Base-by-base conservation (phyloP, 2,797 vertebrate genomes). In the Pseudotriccus pelzelni region DNA sequence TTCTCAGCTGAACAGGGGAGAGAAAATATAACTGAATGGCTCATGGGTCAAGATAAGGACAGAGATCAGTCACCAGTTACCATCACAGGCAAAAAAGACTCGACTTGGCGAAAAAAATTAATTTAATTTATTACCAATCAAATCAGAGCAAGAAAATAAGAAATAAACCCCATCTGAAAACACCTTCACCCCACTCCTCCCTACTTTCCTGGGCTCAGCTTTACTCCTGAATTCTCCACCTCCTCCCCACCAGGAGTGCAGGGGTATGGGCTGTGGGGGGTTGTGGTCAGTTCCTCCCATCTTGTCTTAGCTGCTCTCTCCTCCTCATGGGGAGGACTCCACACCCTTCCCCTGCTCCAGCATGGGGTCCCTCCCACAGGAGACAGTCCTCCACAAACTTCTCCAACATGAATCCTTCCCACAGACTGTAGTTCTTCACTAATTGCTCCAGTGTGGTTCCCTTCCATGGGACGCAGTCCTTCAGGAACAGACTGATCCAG, bases 401-500 rank as follows among this genome's bases (percentile, higher is more conserved):
- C 32, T 56, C 55, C 55, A 39, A 0, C 7, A 12, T 24, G 19
- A 53, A 24, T 67, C 34, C 19, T 41, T 43, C 27, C 36, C 41
- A 22, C 12, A 27, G 52, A 23, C 14, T 47, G 27, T 41, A 47
- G 39, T 73, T 67, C 59, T 36, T 43, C 46, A 21, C 34, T 46
- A 39, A 47, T 12, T 53, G 10, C 52, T 36, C 13, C 46, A 24
- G 21, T 7, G 15, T 32, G 46, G 9, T 9, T 46, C 7, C 24
- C 10, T 49, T 59, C 25, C 59, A 20, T 2, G 7, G 13, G 17
- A 12, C 0, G 0, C 63, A 64, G 37, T 39, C 18, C 34, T 59
- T 46, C 25, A 52, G 52, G 46, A 59, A 5, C 39, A 21, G 12
- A 7, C 10, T 47, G 34, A 9, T 44, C 69, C 37, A 44, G 37